Evolutionary conservation across 64 coral and sea anemone genomes (phyloP).

Genomic region (Pachyseris speciosa): DNA sequence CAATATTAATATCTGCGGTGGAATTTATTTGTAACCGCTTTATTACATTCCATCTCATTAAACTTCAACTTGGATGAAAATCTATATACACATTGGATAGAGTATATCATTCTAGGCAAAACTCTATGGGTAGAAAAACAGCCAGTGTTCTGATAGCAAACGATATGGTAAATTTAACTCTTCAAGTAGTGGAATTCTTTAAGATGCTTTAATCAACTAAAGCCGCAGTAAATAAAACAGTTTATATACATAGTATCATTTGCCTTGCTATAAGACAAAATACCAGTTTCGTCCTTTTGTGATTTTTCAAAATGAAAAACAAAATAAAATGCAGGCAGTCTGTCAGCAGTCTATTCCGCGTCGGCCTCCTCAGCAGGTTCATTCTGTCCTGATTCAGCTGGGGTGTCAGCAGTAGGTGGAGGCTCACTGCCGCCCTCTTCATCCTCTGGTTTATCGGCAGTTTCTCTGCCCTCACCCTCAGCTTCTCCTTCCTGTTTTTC

Average conservation of each 20-base stretch:
- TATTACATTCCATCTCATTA: constrained; percentile 16
- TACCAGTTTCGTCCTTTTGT: neutral
- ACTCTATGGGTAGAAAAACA: neutral
- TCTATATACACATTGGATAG: constrained; percentile 1
- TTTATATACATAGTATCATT: neutral
- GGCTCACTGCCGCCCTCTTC: constrained; percentile 1
- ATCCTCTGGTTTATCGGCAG: constrained; percentile 25
- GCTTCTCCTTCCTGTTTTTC: neutral
- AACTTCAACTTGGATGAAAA: neutral
- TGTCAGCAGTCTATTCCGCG: neutral
- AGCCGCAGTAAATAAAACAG: neutral
- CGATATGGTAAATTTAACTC: neutral
- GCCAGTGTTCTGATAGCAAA: neutral
- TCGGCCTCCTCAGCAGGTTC: neutral
- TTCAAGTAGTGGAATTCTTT: neutral
- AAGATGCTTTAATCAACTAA: neutral
- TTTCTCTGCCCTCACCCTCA: constrained; percentile 8
- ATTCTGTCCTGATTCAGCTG: constrained; percentile 51
- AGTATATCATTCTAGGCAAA: neutral
- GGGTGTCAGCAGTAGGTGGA: neutral
- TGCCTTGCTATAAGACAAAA: neutral
- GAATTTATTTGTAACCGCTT: neutral
- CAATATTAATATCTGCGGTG: neutral
- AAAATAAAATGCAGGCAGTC: neutral
- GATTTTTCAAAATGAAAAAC: neutral